Evolutionary conservation across 1,140 invertebrate species (phyloP), one percentile per base, ranked within the genome.

Genomic region (Batillaria attramentaria): DNA sequence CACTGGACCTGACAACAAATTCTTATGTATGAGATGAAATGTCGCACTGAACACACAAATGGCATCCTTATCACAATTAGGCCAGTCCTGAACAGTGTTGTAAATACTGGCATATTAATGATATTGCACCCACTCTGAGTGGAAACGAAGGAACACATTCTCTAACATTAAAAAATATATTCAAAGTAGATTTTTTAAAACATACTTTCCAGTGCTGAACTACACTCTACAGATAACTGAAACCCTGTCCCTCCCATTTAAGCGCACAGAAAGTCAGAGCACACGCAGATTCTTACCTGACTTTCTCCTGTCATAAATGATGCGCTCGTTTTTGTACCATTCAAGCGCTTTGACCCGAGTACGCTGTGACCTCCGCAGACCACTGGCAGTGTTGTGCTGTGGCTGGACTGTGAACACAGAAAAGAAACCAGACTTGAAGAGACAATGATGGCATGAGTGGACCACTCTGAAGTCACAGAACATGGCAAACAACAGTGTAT

Each of bases 281-380:
- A n/a, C n/a, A n/a, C n/a, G n/a, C n/a, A n/a, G n/a, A n/a, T n/a
- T n/a, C 43, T 79, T 75, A 88, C 87, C 87, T 81, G 84, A 83
- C 46, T 83, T 85, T 37, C 84, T 77, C 28, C 81, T 77, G 41
- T 83, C 74, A 65, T 88, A 88, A 20, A 84, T 70, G 33, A 86
- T 78, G 62, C 83, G 68, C 62, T 88, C 87, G 62, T 81, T 79
- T 70, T 84, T 87, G 69, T 83, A 80, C 69, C 79, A 75, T 10
- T 84, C 83, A 24, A 88, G 72, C 16, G 84, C 80, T 54, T 77
- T 66, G 3, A 87, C 82, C 43, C 86, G 70, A 6, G 81, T 84
- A 43, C 87, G 72, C 10, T 78, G 35, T 31, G 87, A 88, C 60
- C 87, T 78, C n/a, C 87, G 57, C 28, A 88, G 24, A 4, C 87